Evolutionary conservation across 1,140 invertebrate genomes (phyloP).

Genomic region (Drosophila guanche): DNA sequence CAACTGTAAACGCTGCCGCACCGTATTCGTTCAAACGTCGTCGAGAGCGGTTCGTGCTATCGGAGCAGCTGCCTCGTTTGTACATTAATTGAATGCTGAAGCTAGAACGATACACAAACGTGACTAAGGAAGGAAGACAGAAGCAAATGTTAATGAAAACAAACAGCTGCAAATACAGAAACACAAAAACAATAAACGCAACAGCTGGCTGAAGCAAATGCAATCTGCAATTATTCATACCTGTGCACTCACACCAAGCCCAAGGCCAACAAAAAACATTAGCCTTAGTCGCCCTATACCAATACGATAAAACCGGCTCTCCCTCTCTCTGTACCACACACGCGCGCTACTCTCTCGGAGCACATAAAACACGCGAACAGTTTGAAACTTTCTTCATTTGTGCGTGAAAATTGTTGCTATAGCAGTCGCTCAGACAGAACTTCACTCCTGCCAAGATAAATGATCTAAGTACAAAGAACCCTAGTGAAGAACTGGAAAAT

Average conservation of each 20-base stretch:
- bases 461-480: not conserved
- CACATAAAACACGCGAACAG: constrained; percentile 50
- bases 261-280: not conserved
- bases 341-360: constrained; percentile 4
- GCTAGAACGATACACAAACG: constrained; percentile 50
- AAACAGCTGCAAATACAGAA: constrained; percentile 44
- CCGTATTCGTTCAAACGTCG: constrained; percentile 48
- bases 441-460: constrained; percentile 6
- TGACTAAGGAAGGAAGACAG: constrained; percentile 28
- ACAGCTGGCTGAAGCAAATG: constrained; percentile 41
- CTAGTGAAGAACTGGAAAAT: constrained; percentile 2
- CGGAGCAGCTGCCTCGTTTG: constrained; percentile 20
- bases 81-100: not conserved
- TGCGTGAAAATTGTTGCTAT: constrained; percentile 40
- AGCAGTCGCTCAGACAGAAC: constrained; percentile 24
- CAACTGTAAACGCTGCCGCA: not conserved
- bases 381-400: constrained; percentile 65
- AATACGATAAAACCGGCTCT: constrained; percentile 40
- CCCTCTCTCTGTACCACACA: constrained; percentile 9
- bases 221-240: constrained; percentile 39
- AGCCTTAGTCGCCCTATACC: not conserved
- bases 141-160: constrained; percentile 26
- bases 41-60: constrained; percentile 46
- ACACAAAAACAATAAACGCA: constrained; percentile 19
- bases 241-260: constrained; percentile 15